Conservation (phyloP, 2,113 vertebrate species). For the Cnemophilus loriae region DNA sequence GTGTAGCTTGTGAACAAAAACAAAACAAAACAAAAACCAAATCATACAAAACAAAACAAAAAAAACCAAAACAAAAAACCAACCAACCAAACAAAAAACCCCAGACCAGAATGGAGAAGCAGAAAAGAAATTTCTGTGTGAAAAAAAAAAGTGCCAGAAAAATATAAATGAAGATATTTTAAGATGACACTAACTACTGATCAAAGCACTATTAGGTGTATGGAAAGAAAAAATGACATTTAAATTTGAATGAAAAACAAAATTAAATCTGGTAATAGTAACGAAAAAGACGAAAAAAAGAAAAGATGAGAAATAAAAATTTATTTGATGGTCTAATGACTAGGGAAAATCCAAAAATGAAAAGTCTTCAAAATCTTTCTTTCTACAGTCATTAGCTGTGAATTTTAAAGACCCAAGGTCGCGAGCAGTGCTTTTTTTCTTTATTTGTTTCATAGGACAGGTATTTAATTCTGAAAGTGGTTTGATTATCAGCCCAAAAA, state of each 20-base stretch:
- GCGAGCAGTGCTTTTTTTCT: accelerated
- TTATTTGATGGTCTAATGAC: not conserved
- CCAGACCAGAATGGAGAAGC: not conserved
- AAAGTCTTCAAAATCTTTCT: not conserved
- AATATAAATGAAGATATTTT: not conserved
- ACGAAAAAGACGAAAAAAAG: not conserved
- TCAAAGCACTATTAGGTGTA: not conserved
- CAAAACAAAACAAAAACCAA: not conserved
- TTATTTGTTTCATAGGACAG: not conserved
- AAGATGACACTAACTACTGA: not conserved
- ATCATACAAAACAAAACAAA: not conserved
- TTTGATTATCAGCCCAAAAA: not conserved
- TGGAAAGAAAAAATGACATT: not conserved
- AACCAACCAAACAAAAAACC: not conserved
- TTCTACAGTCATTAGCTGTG: not conserved
- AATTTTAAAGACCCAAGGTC: not conserved
- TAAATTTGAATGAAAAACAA: not conserved
- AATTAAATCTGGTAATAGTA: not conserved
- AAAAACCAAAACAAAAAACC: not conserved
- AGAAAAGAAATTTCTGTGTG: not conserved
- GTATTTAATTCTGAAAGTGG: not conserved
- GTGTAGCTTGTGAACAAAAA: not conserved
- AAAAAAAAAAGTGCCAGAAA: not conserved
- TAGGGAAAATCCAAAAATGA: not conserved
- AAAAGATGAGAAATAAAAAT: not conserved